Base-by-base conservation (phyloP, 2,113 vertebrate species). In the Dipodomys ordii region DNA sequence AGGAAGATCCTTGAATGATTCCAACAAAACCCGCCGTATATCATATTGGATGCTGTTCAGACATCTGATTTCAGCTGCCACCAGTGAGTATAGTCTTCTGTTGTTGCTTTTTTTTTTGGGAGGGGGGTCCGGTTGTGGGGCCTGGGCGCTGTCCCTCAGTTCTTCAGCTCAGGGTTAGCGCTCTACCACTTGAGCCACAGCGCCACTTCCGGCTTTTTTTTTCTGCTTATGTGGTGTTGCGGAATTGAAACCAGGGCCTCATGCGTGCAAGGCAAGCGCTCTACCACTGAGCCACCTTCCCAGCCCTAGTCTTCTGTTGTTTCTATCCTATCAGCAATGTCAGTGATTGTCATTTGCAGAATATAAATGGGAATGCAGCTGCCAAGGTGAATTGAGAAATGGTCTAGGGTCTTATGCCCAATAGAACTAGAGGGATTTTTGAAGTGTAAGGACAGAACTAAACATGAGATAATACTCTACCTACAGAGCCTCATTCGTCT, bases 381-480 rank as follows among this genome's bases (percentile, higher is more conserved):
- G 23, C 77, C 85, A 57, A 77, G n/a, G 62, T 22, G 19, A 91
- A 46, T 74, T 57, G 67, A 53, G 87, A 92, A 79, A 49, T 74
- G 39, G 91, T 92, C 35, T 6, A 93, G 23, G 35, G 44, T 78
- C 62, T 90, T 65, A 95, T 53, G 30, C 68, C 44, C 44, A 35
- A 39, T 77, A 87, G n/a, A 57, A 25, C 25, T 85, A 6, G 25
- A 28, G 53, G 64, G 32, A 76, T 22, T 77, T 35, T 44, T 62
- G 49, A 93, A 89, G 16, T 67, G 62, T 18, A 83, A n/a, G 5
- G 60, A 19, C 12, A 69, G 83, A 91, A 30, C 57, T 64, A n/a
- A 88, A 73, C 53, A 72, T 4, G 68, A 88, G 64, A 71, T 53
- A 18, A 28, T 77, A 19, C 20, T 23, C 23, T 65, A 20, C 64